Evolutionary conservation across 2,888 invertebrate genomes (phyloP), one percentile per base, ranked within the genome.

Genomic region (Aphidoletes aphidimyza): DNA sequence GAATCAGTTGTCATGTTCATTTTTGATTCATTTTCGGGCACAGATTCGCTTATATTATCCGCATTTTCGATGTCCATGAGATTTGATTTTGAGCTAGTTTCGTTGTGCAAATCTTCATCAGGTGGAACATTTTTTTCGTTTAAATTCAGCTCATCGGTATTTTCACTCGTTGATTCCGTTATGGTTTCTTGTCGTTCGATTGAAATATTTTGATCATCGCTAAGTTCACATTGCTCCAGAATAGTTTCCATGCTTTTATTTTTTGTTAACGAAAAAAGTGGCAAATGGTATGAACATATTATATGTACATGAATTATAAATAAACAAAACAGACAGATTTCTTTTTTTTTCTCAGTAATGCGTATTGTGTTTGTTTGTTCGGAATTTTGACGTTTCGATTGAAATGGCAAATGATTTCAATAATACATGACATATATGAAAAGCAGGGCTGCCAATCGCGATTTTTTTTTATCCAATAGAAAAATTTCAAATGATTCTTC

Each of bases 171-270:
- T 19, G 19, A 59, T 37, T 69, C 69, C 19, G 49, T 59, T 11
- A n/a, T 39, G 3, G 11, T 30, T 6, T 84, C 49, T 5, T 49
- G 22, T 49, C 0, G 5, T n/a, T 84, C 36, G 17, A n/a, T 3
- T 42, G 30, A 30, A 42, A 9, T 37, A 22, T 22, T 19, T 54
- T 54, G 49, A n/a, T 84, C 83, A n/a, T 45, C 49, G 34, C 30
- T 36, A 2, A 36, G 49, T 19, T 49, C 83, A 42, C 42, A 47
- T 19, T 84, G 45, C 22, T 84, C 49, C 14, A 84, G 8, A 49
- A 84, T 84, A 84, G 34, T 84, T 49, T 84, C 83, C 83, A 84
- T 84, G n/a, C 5, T 26, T 54, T 54, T 54, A 19, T 78, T 78
- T 47, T 47, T 59, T 9, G 59, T 59, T 26, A 1, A 9, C 1